phyloP scores from a whole-genome alignment of 2,797 vertebrate species.

The Rhabdomys pumilio region DNA sequence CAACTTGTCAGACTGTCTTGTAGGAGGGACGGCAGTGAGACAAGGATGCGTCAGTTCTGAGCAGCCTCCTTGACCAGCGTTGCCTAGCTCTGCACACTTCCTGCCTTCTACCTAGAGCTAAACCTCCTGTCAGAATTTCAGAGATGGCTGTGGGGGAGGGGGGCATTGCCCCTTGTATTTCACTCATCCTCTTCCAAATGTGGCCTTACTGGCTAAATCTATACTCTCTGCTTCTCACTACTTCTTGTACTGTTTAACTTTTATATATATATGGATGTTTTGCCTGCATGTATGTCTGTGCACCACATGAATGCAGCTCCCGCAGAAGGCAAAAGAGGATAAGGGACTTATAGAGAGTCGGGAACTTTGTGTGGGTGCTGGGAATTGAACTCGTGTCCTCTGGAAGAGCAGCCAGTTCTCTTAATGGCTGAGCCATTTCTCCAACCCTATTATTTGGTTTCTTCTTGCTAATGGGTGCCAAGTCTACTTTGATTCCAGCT shows the following conservation, averaged over 20 bases:
- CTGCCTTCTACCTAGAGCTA: background rate
- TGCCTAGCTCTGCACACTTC: background rate
- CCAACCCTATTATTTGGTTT: background rate
- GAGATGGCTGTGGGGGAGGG: background rate
- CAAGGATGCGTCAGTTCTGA: background rate
- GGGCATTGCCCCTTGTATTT: background rate
- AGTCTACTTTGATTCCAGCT: background rate
- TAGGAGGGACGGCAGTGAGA: background rate
- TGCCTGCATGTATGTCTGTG: background rate
- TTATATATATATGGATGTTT: background rate
- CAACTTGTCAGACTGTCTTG: background rate
- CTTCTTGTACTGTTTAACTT: background rate
- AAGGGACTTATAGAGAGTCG: too few relatives aligned
- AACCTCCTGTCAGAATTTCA: background rate
- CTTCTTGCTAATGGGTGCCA: background rate
- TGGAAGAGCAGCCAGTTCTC: background rate
- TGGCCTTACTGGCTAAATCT: background rate
- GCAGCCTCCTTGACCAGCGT: background rate
- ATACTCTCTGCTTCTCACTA: background rate
- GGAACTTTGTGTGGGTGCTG: background rate
- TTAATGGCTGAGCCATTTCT: background rate
- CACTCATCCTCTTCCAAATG: background rate
- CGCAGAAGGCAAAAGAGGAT: background rate
- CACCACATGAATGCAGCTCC: background rate
- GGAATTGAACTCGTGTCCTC: background rate